Conservation (phyloP, 1,140 invertebrate genomes). For the Drosophila ohnishii region DNA sequence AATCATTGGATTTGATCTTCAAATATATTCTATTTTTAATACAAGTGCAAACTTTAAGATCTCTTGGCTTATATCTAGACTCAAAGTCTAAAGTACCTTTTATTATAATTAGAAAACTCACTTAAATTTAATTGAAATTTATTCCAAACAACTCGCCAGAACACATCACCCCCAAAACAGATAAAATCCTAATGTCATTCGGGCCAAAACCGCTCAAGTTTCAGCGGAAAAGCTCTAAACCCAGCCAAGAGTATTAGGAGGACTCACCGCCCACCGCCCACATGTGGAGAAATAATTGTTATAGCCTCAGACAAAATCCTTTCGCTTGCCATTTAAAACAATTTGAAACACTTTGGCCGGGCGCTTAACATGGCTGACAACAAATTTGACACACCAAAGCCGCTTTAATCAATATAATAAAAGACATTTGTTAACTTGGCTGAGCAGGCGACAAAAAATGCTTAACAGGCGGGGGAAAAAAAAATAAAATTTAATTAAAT, state of each 20-base stretch:
- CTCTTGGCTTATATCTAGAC: neutral
- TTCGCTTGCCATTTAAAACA: constrained; percentile 69
- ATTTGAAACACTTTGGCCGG: constrained; percentile 72
- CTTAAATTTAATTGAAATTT: constrained; percentile 9
- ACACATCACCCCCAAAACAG: constrained; percentile 4
- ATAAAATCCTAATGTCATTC: constrained; percentile 3
- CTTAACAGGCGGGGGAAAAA: constrained; percentile 23
- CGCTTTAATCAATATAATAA: constrained; percentile 80
- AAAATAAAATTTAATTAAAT: constrained; percentile 75
- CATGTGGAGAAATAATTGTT: constrained; percentile 73
- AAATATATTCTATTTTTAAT: no score
- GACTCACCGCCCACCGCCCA: constrained; percentile 20
- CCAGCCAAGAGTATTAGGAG: constrained; percentile 9
- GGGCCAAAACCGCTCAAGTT: constrained; percentile 36
- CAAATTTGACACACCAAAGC: constrained; percentile 75
- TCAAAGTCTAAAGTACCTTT: neutral
- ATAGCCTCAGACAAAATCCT: constrained; percentile 61
- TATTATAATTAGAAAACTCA: neutral
- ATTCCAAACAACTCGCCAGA: neutral
- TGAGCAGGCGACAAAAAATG: constrained; percentile 40
- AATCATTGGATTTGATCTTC: neutral
- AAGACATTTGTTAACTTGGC: constrained; percentile 76
- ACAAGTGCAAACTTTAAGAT: neutral
- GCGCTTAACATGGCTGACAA: constrained; percentile 74
- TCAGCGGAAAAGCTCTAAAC: constrained; percentile 18